phyloP scores from a whole-genome alignment of 2,797 vertebrate genomes.

The Furcifer pardalis region DNA sequence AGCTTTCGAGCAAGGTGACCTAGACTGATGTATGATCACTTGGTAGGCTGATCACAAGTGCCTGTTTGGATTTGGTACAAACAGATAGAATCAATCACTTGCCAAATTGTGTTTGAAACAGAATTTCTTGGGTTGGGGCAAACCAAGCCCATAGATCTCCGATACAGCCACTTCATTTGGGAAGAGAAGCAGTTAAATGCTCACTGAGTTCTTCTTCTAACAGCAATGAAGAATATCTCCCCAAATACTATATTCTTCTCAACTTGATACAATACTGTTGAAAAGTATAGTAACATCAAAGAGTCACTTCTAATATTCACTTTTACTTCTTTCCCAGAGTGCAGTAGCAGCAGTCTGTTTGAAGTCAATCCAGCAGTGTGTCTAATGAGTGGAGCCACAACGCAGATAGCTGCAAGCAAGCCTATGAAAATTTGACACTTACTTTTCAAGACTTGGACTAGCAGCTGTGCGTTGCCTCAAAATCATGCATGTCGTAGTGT shows the following conservation, averaged over 20 bases:
- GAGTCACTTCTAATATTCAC: conserved; percentile 22
- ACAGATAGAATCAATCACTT: background rate
- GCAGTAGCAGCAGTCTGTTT: background rate
- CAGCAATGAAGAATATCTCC: background rate
- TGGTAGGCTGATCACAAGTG: background rate
- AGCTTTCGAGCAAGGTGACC: too few relatives aligned
- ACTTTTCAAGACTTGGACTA: conserved; percentile 13
- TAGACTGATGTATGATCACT: background rate
- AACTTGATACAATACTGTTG: background rate
- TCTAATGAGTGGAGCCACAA: conserved; percentile 10
- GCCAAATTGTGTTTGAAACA: background rate
- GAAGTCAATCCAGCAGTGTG: conserved; percentile 17
- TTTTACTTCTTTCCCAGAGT: background rate
- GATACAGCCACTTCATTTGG: too few relatives aligned
- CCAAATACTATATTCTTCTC: background rate
- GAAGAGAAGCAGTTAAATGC: background rate
- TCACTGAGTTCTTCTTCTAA: background rate
- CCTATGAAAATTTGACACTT: conserved; percentile 4
- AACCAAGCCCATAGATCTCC: too few relatives aligned
- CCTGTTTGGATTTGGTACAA: background rate
- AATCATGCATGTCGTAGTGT: background rate
- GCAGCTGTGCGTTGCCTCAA: background rate
- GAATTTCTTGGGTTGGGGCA: too few relatives aligned
- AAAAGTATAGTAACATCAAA: background rate
- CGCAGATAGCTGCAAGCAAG: background rate